Evolutionary conservation across 2,888 invertebrate species (phyloP).

Genomic region (Polia nebulosa): DNA sequence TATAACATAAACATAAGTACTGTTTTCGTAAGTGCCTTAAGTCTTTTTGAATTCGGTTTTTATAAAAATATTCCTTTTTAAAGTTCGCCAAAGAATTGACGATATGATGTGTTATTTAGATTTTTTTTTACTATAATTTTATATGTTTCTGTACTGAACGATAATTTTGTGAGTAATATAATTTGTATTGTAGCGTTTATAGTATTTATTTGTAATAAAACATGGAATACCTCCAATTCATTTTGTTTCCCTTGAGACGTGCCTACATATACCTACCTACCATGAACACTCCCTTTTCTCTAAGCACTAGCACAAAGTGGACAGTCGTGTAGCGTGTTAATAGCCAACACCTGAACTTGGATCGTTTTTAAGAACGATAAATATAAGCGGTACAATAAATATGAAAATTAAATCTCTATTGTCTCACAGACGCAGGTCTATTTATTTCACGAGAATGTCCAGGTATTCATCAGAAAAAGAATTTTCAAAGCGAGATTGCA

Average conservation of each 20-base stretch:
- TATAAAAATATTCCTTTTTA: constrained; percentile 51
- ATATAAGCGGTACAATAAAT: no score
- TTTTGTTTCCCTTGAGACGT: neutral
- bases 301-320: neutral
- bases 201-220: constrained; percentile 86
- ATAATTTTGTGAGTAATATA: constrained; percentile 76
- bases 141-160: constrained; percentile 67
- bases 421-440: no score
- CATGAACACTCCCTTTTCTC: neutral
- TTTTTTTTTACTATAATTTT: constrained; percentile 69
- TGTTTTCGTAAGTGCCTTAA: constrained; percentile 53
- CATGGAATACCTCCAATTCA: constrained; percentile 45
- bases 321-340: no score
- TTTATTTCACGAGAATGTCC: no score
- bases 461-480: no score
- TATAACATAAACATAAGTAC: constrained; percentile 60
- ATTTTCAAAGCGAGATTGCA: no score
- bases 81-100: constrained; percentile 68
- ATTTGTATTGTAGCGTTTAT: constrained; percentile 78
- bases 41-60: constrained; percentile 48
- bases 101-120: constrained; percentile 67
- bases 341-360: no score
- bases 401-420: no score
- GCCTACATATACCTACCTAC: neutral
- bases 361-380: no score